These are phyloP conservation scores for Lordiphosa mommai DNA, from an alignment of 1,140 invertebrate species.

Conservation along the genomic window DNA sequence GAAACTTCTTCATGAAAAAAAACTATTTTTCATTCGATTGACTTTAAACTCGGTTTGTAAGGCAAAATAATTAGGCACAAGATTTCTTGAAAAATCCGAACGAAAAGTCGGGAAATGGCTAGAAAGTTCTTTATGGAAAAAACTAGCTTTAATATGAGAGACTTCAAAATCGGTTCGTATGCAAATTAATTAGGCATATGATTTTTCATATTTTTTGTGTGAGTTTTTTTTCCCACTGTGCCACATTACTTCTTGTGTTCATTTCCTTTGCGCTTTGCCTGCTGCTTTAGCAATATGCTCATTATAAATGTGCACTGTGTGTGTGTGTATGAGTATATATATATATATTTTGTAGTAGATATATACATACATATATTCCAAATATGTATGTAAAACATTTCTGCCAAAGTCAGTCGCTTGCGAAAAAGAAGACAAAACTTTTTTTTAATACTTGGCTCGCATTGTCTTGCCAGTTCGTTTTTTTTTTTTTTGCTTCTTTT, in stretches of 20 bases:
- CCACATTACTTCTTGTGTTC: slow-evolving; percentile 17
- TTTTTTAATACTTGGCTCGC: slow-evolving; percentile 26
- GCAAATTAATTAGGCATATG: no score
- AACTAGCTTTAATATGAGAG: no score
- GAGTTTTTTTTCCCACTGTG: no score
- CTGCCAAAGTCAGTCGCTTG: slow-evolving; percentile 45
- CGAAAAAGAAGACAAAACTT: slow-evolving; percentile 45
- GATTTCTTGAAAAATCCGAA: no score
- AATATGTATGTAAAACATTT: slow-evolving; percentile 16
- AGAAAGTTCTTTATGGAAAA: no score
- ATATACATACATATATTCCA: slow-evolving; percentile 1
- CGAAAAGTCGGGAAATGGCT: no score
- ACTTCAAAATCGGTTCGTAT: no score
- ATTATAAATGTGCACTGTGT: slow-evolving; percentile 62
- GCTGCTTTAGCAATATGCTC: slow-evolving; percentile 54
- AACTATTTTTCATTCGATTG: no score
- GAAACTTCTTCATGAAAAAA: no score
- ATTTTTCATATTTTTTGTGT: no score
- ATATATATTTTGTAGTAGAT: neutral
- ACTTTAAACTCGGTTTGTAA: no score
- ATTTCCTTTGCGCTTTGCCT: slow-evolving; percentile 38
- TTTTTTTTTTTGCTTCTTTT: slow-evolving; percentile 14
- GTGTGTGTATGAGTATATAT: slow-evolving; percentile 16
- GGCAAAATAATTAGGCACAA: no score
- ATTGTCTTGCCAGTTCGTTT: slow-evolving; percentile 34